Evolutionary conservation across 2,888 invertebrate species (phyloP), one percentile per base, ranked within the genome.

Genomic region (Microctonus hyperodae): DNA sequence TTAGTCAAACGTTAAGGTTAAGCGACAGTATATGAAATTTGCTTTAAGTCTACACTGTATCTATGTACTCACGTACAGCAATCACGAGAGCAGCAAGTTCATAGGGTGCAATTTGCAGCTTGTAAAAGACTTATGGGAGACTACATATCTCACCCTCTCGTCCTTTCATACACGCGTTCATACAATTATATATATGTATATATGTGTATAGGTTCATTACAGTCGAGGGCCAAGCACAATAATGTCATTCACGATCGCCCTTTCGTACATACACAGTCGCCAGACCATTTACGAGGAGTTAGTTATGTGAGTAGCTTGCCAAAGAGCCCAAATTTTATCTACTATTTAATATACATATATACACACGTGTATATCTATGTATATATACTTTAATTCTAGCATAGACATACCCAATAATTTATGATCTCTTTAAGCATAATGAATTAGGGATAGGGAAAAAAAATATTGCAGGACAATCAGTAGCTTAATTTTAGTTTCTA

Each of bases 41-140:
- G 74, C 75, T 76, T 71, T 70, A 74, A 73, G 66, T 65, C 65
- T 59, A 31, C 58, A 37, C 25, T 63, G 65, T 68, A 65, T 57
- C 7, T 44, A 40, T 60, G 50, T 56, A 59, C 65, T 25, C 59
- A 50, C 60, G 22, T 57, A 65, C 68, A 71, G 73, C 71, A 76
- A 75, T 73, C 72, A 64, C 63, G 55, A 65, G 71, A 70, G 67
- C 67, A 16, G 44, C n/a, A n/a, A 37, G 55, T 69, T 66, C 66
- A 70, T 70, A 70, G 78, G 78, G 76, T 77, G 76, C 75, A 78
- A 76, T 76, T 76, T 70, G 71, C 64, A 35, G 44, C 44, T 44
- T 57, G 35, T 25, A 60, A 65, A 55, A 50, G 48, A 44, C 44
- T 44, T 44, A 44, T 16, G 44, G 44, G 44, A 44, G 44, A 44